Conservation (phyloP, 2,797 vertebrate genomes). For the Macroramphosus scolopax region DNA sequence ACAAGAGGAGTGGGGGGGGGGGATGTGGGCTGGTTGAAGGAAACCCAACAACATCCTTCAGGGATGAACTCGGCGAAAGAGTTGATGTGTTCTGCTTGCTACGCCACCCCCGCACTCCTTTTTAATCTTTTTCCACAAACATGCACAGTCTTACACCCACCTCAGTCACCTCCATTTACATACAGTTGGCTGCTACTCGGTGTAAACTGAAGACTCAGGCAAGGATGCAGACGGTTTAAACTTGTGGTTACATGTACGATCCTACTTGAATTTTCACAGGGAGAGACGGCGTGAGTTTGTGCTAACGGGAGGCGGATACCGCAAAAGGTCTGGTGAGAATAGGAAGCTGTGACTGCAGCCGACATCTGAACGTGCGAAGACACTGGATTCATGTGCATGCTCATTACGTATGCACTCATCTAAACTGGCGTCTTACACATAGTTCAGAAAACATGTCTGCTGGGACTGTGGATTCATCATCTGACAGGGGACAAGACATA, state of each 20-base stretch:
- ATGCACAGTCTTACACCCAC: constrained; percentile 7
- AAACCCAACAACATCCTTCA: constrained; percentile 28
- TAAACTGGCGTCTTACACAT: neutral
- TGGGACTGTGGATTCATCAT: constrained; percentile 18
- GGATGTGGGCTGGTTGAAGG: constrained; percentile 26
- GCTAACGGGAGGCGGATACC: too few species aligned
- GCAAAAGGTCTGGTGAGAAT: too few species aligned
- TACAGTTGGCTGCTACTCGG: constrained; percentile 19
- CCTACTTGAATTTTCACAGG: too few species aligned
- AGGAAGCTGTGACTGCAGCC: too few species aligned
- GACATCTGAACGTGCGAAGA: too few species aligned
- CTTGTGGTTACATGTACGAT: too few species aligned
- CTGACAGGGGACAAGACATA: constrained; percentile 19
- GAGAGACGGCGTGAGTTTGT: too few species aligned
- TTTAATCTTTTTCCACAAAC: constrained; percentile 19
- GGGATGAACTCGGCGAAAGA: constrained; percentile 23
- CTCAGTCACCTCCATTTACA: constrained; percentile 21
- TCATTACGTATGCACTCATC: too few species aligned
- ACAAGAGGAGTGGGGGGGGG: constrained; percentile 10
- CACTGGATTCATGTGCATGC: too few species aligned
- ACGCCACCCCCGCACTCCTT: constrained; percentile 20
- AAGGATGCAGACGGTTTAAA: too few species aligned
- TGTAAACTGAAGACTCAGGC: too few species aligned
- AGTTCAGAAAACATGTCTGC: constrained; percentile 25
- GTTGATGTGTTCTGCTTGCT: constrained; percentile 5